Conservation (phyloP, 2,888 invertebrate species). For the Brassicogethes aeneus region DNA sequence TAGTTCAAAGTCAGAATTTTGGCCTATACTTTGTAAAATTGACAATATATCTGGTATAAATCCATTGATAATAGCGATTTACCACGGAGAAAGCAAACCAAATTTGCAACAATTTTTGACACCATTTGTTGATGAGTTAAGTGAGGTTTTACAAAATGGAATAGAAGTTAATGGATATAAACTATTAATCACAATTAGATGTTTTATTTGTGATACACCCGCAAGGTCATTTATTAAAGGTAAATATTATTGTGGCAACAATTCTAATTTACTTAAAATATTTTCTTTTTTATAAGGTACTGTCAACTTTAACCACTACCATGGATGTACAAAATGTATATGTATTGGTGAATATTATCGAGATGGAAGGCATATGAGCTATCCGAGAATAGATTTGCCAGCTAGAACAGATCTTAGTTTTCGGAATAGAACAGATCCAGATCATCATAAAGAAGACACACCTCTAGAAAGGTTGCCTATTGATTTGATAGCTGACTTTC, state of each 20-base stretch:
- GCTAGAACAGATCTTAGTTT: no score
- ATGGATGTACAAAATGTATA: conserved; percentile 1
- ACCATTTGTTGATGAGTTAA: conserved; percentile 5
- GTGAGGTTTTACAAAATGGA: conserved; percentile 1
- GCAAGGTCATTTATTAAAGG: conserved; percentile 8
- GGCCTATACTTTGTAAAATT: no score
- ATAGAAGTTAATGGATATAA: conserved; percentile 1
- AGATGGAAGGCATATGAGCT: conserved; percentile 1
- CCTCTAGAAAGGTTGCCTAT: conserved; percentile 1
- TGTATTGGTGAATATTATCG: neutral
- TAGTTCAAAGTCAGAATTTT: no score
- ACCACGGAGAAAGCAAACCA: no score
- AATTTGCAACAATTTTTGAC: no score
- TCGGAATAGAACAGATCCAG: neutral
- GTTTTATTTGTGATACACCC: conserved; percentile 8
- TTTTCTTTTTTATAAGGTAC: no score
- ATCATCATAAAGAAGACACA: conserved; percentile 1
- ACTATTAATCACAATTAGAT: conserved; percentile 5
- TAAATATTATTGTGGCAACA: no score
- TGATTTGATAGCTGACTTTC: conserved; percentile 11
- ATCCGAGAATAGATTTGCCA: neutral
- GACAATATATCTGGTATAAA: no score
- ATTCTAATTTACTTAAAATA: no score
- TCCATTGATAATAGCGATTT: no score
- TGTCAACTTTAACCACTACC: no score